Conservation (phyloP, 92 coral and sea anemone genomes). For the Paragorgia papillata region DNA sequence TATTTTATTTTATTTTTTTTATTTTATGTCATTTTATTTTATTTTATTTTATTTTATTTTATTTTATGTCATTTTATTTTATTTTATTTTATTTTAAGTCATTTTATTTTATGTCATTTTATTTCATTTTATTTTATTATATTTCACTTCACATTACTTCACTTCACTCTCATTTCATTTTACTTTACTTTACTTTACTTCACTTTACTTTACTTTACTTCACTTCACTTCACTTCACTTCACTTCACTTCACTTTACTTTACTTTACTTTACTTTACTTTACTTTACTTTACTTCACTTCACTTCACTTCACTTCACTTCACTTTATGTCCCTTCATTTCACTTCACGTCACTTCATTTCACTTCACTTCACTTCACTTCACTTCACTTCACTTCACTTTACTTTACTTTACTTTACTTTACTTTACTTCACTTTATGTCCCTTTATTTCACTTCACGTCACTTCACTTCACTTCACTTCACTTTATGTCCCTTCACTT, state of each 20-base stretch:
- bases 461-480: background rate
- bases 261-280: background rate
- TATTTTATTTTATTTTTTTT: background rate
- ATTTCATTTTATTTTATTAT: background rate
- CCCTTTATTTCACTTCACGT: background rate
- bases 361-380: background rate
- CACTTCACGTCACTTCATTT: background rate
- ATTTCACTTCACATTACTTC: background rate
- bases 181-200: background rate
- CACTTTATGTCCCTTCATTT: background rate
- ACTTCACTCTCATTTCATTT: background rate
- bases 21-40: background rate
- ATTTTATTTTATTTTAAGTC: background rate
- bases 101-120: too few species aligned
- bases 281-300: background rate
- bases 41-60: background rate
- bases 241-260: background rate
- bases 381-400: background rate
- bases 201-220: conserved; percentile 5
- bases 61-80: background rate
- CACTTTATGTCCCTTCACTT: background rate
- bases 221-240: background rate
- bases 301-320: background rate
- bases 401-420: background rate
- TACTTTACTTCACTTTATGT: background rate